Percentiles rank a stretch among this genome's conserved stretches.
phyloP scores from a whole-genome alignment of 2,888 invertebrate genomes.

The Phrixothrix hirtus region DNA sequence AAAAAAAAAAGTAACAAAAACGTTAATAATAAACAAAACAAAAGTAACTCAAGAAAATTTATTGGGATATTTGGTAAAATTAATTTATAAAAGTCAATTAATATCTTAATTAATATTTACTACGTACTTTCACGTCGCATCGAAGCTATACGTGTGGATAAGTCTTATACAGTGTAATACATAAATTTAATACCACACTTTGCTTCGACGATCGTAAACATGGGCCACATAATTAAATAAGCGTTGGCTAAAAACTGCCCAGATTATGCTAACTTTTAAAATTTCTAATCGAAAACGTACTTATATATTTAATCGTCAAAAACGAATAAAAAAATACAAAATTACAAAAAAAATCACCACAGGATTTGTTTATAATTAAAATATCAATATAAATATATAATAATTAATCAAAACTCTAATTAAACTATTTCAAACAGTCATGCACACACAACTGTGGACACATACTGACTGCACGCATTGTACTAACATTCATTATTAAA shows the following conservation, averaged over 20 bases:
- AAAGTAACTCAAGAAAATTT: constrained; percentile 57
- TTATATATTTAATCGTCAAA: constrained; percentile 57
- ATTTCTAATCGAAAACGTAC: constrained; percentile 58
- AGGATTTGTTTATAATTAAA: constrained; percentile 52
- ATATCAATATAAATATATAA: constrained; percentile 56
- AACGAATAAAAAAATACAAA: constrained; percentile 53
- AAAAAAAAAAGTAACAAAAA: constrained; percentile 44
- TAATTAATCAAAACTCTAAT: constrained; percentile 55
- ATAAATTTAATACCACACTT: constrained; percentile 28
- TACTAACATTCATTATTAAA: constrained; percentile 59
- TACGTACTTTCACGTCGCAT: constrained; percentile 46
- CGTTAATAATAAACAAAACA: constrained; percentile 47
- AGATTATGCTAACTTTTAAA: constrained; percentile 53
- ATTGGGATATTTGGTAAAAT: constrained; percentile 60
- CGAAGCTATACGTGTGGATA: constrained; percentile 44
- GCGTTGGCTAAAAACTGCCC: constrained; percentile 31
- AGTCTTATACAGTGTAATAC: constrained; percentile 43
- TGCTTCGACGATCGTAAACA: constrained; percentile 16
- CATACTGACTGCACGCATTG: constrained; percentile 46
- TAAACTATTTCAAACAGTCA: constrained; percentile 57
- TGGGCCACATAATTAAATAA: constrained; percentile 26
- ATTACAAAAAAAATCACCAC: constrained; percentile 50
- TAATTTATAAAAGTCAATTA: constrained; percentile 53
- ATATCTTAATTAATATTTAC: constrained; percentile 49
- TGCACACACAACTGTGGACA: constrained; percentile 50